A percentile compares a stretch with the other conserved stretches of the same genome.
Evolutionary conservation across 2,113 vertebrate species (phyloP).

Genomic region (Columba janthina): DNA sequence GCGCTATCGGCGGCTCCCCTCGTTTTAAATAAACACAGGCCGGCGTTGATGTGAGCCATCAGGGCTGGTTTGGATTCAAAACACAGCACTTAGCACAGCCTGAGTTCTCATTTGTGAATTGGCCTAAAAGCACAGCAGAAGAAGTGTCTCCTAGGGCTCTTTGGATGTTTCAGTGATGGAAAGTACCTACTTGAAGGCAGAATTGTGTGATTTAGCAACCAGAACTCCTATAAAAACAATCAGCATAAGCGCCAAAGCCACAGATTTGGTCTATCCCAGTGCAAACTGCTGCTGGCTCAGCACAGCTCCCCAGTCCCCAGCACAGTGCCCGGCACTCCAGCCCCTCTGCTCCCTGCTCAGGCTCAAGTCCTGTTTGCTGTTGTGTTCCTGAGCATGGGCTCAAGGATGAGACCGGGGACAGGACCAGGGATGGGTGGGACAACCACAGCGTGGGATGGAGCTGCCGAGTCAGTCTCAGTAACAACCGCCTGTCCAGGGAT

Average conservation of each 20-base stretch:
- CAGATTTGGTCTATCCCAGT: background rate
- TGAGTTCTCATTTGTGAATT: rapidly evolving
- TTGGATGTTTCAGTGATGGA: background rate
- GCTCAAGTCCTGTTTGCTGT: background rate
- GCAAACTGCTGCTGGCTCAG: background rate
- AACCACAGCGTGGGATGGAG: background rate
- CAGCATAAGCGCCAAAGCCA: background rate
- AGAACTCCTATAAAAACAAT: background rate
- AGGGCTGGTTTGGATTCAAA: rapidly evolving
- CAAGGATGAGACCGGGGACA: background rate
- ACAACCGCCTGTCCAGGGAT: background rate
- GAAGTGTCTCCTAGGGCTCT: background rate
- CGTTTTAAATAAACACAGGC: background rate
- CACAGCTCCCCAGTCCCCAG: rapidly evolving
- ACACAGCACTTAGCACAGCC: rapidly evolving
- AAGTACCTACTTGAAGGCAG: background rate
- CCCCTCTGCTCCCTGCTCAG: background rate
- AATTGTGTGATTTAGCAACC: background rate
- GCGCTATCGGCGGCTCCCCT: no score
- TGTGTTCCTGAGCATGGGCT: background rate
- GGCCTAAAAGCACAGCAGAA: rapidly evolving
- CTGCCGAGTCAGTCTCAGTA: background rate
- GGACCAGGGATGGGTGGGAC: background rate
- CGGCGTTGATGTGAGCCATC: rapidly evolving
- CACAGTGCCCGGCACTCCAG: rapidly evolving